Base-by-base conservation (phyloP, 2,797 vertebrate species). In the Hyperoplus immaculatus region DNA sequence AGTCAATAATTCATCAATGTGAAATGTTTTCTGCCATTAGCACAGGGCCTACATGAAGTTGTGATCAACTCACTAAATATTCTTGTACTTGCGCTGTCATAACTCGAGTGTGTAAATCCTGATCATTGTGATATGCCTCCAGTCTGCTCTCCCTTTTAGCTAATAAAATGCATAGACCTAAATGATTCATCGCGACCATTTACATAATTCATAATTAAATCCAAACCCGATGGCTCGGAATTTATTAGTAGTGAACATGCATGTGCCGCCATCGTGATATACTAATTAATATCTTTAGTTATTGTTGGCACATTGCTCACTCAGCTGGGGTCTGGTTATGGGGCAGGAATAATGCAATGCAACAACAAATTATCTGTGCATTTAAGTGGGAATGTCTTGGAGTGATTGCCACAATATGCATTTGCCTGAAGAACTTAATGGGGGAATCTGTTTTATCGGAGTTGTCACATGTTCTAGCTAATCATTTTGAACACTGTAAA, bases 161-260 rank as follows among this genome's bases (percentile, higher is more conserved):
- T 94, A 95, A 93, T 93, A 93, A 94, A 93, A 92, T 87, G 92
- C 91, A 94, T 50, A 67, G 88, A 80, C 73, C 75, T 96, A 95
- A 96, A 96, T 96, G 92, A 96, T 96, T 96, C 95, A 96, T 96
- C 91, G 92, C 94, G 93, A 83, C 85, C 92, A 94, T 95, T 96
- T 96, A 94, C 94, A 96, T 96, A 96, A 96, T 96, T 95, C 93
- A 96, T 96, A 96, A 97, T 97, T 96, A 96, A 96, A 97, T 97
- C 95, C 95, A 93, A 93, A 93, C 71, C 90, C 90, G 94, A 95
- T 95, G 95, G 90, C 92, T 92, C 94, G 96, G 96, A 97, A 97
- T 96, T 95, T 96, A 97, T 97, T 96, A 95, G 93, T 95, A 94
- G 96, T 96, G 96, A 97, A 96, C 94, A 95, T 92, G 94, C 94